These are phyloP conservation scores for Cylloceria caligata DNA, from an alignment of 2,888 invertebrate genomes.

Conservation along the genomic window DNA sequence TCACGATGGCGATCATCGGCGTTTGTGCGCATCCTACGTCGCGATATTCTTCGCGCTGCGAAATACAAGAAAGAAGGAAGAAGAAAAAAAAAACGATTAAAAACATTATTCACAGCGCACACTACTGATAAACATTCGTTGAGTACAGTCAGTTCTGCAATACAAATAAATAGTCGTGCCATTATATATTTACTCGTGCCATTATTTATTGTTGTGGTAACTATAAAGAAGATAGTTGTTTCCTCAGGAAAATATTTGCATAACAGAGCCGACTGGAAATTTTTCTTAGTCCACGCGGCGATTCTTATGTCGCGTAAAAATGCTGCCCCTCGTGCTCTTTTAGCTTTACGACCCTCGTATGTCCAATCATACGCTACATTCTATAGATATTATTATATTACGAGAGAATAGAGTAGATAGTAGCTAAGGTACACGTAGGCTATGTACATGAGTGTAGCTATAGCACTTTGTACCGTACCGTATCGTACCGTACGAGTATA, in stretches of 20 bases:
- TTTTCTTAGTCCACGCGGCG: not conserved
- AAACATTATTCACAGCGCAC: too few relatives aligned
- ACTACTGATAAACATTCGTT: not conserved
- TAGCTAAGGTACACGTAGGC: not conserved
- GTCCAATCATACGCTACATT: constrained; percentile 33
- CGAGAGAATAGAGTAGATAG: constrained; percentile 30
- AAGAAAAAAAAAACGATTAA: too few relatives aligned
- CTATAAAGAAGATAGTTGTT: too few relatives aligned
- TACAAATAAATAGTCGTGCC: too few relatives aligned
- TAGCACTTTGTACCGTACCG: constrained; percentile 1
- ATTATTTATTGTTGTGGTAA: too few relatives aligned
- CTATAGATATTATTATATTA: constrained; percentile 52
- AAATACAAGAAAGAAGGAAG: not conserved
- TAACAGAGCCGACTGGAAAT: too few relatives aligned
- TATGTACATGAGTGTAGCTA: constrained; percentile 4
- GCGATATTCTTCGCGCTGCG: constrained; percentile 10
- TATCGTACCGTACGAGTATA: not conserved
- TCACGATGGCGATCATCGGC: constrained; percentile 45
- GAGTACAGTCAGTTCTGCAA: too few relatives aligned
- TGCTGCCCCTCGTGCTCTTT: constrained; percentile 3
- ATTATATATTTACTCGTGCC: too few relatives aligned
- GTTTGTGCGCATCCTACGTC: not conserved
- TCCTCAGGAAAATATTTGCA: too few relatives aligned
- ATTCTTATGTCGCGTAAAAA: constrained; percentile 7
- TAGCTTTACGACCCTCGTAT: constrained; percentile 38